Base-by-base conservation (phyloP, 2,797 vertebrate species). In the Aratinga solstitialis region DNA sequence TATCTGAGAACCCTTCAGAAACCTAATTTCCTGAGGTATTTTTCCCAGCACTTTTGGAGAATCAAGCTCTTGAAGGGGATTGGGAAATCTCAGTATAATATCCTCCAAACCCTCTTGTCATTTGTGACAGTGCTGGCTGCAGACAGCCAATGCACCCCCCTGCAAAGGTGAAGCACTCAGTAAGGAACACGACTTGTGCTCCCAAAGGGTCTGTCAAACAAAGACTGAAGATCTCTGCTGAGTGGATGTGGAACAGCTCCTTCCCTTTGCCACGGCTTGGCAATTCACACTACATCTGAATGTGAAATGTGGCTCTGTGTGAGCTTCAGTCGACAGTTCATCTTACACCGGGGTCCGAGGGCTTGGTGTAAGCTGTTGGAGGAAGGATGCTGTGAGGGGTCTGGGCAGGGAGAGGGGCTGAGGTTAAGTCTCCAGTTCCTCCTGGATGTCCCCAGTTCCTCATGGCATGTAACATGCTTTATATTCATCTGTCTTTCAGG, bases 291-390 rank as follows among this genome's bases (percentile, higher is more conserved):
- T 19, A 4, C 0, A 1, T 24, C n/a, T 0, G 3, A 19, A 50
- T 19, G 51, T 45, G 51, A 72, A n/a, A 34, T 11, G 20, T 15
- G 54, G 54, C 32, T 34, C 19, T 19, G 42, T 36, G 23, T 71
- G 58, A 61, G 38, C 13, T 18, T 40, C 65, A 10, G 27, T 7
- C n/a, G 21, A n/a, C 0, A 4, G 32, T 23, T n/a, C 21, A 23
- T 56, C 54, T n/a, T n/a, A 23, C 32, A 23, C 32, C 0, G 0
- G 65, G n/a, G 6, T 45, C 42, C 0, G 1, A 30, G 56, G 45
- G 17, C n/a, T 58, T 36, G 6, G n/a, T 3, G 23, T 40, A 23
- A n/a, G 43, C 24, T n/a, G 26, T 12, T 3, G 3, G 53, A 63
- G 36, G 48, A 42, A 48, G 50, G 38, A 16, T 22, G 43, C 3